A percentile compares a stretch with the other conserved stretches of the same genome.
Evolutionary conservation across 2,797 vertebrate genomes (phyloP).

Genomic region (Phataginus tetradactyla): DNA sequence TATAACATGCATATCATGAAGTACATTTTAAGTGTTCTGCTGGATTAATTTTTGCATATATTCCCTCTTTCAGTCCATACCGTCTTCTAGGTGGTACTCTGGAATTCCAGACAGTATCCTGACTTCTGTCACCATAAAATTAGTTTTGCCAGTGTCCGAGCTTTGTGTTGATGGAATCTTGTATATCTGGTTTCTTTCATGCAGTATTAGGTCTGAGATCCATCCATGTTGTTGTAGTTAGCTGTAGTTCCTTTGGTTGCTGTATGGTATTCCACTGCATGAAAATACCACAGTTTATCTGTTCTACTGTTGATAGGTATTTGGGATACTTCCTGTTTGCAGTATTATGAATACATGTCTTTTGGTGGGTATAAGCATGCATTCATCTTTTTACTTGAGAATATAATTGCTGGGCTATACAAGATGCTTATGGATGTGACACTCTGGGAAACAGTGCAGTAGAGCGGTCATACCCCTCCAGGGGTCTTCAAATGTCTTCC

Average conservation of each 20-base stretch:
- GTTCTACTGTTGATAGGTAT: neutral
- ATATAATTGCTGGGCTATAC: neutral
- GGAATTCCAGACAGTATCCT: neutral
- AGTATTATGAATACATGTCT: neutral
- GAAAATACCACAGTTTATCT: neutral
- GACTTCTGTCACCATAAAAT: neutral
- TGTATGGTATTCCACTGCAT: neutral
- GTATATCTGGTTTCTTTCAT: neutral
- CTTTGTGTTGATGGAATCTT: neutral
- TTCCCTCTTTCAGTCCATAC: neutral
- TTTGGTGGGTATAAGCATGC: neutral
- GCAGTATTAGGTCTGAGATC: neutral
- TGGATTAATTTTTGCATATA: neutral
- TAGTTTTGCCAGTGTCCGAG: slow-evolving; percentile 6
- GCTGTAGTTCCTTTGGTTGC: neutral
- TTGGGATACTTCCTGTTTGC: neutral
- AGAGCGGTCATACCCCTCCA: neutral
- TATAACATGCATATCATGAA: neutral
- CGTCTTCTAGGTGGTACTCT: neutral
- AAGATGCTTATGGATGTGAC: neutral
- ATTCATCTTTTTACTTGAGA: neutral
- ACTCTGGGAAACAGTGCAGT: neutral
- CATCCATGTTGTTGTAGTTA: neutral
- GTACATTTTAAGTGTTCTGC: neutral
- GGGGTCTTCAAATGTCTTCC: neutral